phyloP scores from a whole-genome alignment of 2,113 vertebrate species.

The Seriola quinqueradiata region DNA sequence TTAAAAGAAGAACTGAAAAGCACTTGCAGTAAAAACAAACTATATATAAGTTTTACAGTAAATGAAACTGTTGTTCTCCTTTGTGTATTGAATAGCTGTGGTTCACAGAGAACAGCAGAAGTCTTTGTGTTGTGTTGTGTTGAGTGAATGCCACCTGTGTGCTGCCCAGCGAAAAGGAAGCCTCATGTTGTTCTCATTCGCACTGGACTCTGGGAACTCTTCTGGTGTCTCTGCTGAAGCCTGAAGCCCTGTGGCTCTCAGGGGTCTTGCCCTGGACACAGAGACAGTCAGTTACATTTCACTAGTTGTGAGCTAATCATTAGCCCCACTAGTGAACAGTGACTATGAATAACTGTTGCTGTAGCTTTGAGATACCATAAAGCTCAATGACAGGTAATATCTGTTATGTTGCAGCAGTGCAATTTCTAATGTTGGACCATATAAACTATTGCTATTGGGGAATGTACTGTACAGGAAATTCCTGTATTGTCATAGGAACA shows the following conservation, averaged over 20 bases:
- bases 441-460: too few relatives aligned
- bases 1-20: neutral
- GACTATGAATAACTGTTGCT: neutral
- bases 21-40: neutral
- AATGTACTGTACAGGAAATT: neutral
- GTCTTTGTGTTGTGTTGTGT: neutral
- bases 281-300: accelerated
- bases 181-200: constrained; percentile 60
- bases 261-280: constrained; percentile 30
- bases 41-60: neutral
- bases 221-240: constrained; percentile 6
- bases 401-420: neutral
- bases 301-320: neutral
- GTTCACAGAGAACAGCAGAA: neutral
- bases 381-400: neutral
- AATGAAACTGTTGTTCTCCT: neutral
- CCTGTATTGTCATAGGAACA: neutral
- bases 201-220: neutral
- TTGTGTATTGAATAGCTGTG: neutral
- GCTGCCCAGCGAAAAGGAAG: constrained; percentile 6
- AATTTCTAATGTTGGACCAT: neutral
- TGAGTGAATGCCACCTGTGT: constrained; percentile 49
- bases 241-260: constrained; percentile 34
- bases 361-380: neutral
- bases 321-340: neutral